A percentile compares a stretch with the other conserved stretches of the same genome.
phyloP scores from a whole-genome alignment of 2,888 invertebrate genomes.

The Pantelozetes paolii region DNA sequence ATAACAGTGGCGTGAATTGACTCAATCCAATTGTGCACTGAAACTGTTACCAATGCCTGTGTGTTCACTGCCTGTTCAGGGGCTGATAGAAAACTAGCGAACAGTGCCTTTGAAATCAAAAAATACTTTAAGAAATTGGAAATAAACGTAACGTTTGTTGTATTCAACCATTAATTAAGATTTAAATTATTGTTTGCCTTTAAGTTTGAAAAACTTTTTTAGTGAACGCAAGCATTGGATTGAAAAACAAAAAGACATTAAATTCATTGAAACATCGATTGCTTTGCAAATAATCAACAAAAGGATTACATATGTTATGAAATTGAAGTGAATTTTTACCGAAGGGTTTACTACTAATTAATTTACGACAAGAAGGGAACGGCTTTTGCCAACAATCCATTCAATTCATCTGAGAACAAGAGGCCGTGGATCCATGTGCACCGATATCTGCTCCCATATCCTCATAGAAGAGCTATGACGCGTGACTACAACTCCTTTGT shows the following conservation, averaged over 20 bases:
- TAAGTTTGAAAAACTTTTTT: not conserved
- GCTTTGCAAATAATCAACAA: constrained; percentile 4
- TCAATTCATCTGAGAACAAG: constrained; percentile 1
- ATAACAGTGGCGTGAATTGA: constrained; percentile 36
- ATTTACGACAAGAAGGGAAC: constrained; percentile 12
- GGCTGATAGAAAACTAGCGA: not conserved
- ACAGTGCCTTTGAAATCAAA: constrained; percentile 13
- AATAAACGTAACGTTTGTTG: not conserved
- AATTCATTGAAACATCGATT: constrained; percentile 24
- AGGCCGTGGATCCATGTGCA: constrained; percentile 7
- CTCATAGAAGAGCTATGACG: constrained; percentile 6
- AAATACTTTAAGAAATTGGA: constrained; percentile 7
- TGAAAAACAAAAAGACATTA: constrained; percentile 17
- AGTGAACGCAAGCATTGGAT: too few relatives aligned
- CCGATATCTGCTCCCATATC: too few relatives aligned
- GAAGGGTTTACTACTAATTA: constrained; percentile 32
- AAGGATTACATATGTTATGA: constrained; percentile 3
- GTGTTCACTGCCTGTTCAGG: not conserved
- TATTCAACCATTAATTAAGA: constrained; percentile 28
- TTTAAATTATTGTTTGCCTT: constrained; percentile 25
- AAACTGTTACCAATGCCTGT: not conserved
- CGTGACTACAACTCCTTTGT: constrained; percentile 30
- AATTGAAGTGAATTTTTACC: constrained; percentile 18
- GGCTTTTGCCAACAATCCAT: too few relatives aligned
- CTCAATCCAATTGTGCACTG: constrained; percentile 2